Evolutionary conservation across 2,113 vertebrate genomes (phyloP), one percentile per base, ranked within the genome.

Genomic region (Cacatua alba): DNA sequence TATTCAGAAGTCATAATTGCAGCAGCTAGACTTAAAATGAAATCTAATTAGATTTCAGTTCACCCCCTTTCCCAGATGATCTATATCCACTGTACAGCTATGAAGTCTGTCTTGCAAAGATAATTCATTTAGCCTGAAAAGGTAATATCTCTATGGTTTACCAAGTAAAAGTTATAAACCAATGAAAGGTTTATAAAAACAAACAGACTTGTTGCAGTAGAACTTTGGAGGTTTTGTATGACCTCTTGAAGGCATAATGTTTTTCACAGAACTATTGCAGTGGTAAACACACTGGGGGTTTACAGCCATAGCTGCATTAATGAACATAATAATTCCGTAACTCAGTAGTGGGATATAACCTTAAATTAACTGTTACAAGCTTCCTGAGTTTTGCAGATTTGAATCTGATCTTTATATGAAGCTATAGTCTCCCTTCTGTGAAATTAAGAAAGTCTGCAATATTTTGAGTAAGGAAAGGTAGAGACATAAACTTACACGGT

Each of bases 1-100:
- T 98, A 98, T 98, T 98, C 97, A 97, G 96, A 98, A 98, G 96
- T 98, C 97, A 97, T 98, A 98, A 98, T 98, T 98, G 98, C 97
- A 88, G 86, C 97, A 97, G 94, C 96, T 87, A 96, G 97, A 98
- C 96, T 97, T 98, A 96, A 98, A 98, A 98, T 98, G 97, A 98
- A 98, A 98, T 97, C 98, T 98, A 98, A 98, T 98, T 98, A 96
- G 94, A 96, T 97, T 97, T 98, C 97, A 95, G 86, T 91, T 96
- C 77, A 94, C 88, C 82, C 71, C 79, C 46, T 70, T 92, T 68
- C 79, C 85, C 72, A 77, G 17, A 71, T 81, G 65, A 82, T 96
- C 95, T 74, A 69, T 88, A 95, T 74, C 88, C 79, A 48, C 76
- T 49, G 33, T 80, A 93, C 19, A 82, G 78, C 53, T 75, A 43